Evolutionary conservation across 2,797 vertebrate species (phyloP), one percentile per base, ranked within the genome.

Genomic region (Ciconia nigra): DNA sequence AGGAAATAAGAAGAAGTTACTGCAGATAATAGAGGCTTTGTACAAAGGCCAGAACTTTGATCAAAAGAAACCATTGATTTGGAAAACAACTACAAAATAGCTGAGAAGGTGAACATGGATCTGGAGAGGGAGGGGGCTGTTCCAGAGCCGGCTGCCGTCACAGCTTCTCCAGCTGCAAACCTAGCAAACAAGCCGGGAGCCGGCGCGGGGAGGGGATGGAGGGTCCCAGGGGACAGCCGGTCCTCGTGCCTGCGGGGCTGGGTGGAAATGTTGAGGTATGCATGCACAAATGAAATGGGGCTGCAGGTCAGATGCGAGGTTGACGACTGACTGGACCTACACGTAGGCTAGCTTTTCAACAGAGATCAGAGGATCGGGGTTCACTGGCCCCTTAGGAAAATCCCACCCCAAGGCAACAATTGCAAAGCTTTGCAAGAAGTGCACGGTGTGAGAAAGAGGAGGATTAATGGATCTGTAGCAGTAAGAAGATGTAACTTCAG

Each of bases 201-300:
- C 7, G 10, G n/a, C 0, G 3, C 42, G 31, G 10, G 19, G 18
- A 47, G 19, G 12, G 11, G 63, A 39, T 39, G 37, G 37, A 39
- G 37, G 37, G 37, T 39, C 37, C 37, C 37, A 39, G 37, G 42
- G 42, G 46, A 17, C 46, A 18, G 29, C 9, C 2, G 1, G 13
- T 46, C 16, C n/a, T 46, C 1, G 2, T 5, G 1, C 15, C 15
- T 5, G 1, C 12, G 2, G 17, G 9, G 13, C 26, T 51, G 24
- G 24, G 35, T 31, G 24, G 35, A 6, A 41, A 35, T 4, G 11
- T 5, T 4, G 11, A 11, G 13, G 11, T 21, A 24, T 11, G 11
- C 2, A 4, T 2, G 13, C 44, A n/a, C 19, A 18, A 29, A 63
- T 0, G 4, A 5, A 12, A 18, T 0, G 4, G 41, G 39, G n/a